phyloP scores from a whole-genome alignment of 2,113 vertebrate genomes.

The Pan troglodytes region DNA sequence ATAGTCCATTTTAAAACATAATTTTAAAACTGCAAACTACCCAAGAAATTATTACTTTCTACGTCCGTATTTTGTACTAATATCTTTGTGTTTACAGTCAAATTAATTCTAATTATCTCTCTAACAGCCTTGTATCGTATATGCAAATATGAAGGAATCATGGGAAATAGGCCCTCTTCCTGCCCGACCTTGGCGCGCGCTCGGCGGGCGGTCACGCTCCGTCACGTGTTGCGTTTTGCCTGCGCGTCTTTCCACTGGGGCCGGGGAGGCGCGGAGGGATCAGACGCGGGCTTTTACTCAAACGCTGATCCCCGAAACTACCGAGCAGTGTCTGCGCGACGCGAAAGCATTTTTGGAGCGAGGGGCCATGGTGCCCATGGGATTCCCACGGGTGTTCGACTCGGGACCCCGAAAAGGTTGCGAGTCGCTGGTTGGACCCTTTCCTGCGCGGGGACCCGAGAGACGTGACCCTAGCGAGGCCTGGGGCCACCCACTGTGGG shows the following conservation, averaged over 20 bases:
- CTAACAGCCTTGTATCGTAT: accelerated
- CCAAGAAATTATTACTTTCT: accelerated
- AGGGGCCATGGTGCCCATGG: background rate
- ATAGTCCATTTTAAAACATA: accelerated
- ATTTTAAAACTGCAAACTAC: accelerated
- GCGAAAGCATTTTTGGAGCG: accelerated
- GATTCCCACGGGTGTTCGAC: background rate
- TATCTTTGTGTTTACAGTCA: accelerated
- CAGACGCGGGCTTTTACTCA: accelerated
- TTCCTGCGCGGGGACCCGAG: accelerated
- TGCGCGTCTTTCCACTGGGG: accelerated
- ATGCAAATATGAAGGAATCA: conserved; percentile 70
- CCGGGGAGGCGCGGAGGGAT: accelerated
- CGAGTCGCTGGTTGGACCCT: accelerated
- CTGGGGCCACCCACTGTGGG: background rate
- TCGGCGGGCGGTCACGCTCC: background rate
- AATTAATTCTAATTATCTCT: accelerated
- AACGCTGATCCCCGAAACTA: accelerated
- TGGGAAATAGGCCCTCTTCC: conserved; percentile 47
- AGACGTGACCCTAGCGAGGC: background rate
- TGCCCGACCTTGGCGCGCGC: background rate
- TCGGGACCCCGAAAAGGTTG: background rate
- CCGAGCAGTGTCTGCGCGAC: accelerated
- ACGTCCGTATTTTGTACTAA: accelerated
- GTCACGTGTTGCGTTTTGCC: conserved; percentile 2